These are phyloP conservation scores for Bombycilla garrulus DNA, from an alignment of 2,113 vertebrate species.

Conservation along the genomic window DNA sequence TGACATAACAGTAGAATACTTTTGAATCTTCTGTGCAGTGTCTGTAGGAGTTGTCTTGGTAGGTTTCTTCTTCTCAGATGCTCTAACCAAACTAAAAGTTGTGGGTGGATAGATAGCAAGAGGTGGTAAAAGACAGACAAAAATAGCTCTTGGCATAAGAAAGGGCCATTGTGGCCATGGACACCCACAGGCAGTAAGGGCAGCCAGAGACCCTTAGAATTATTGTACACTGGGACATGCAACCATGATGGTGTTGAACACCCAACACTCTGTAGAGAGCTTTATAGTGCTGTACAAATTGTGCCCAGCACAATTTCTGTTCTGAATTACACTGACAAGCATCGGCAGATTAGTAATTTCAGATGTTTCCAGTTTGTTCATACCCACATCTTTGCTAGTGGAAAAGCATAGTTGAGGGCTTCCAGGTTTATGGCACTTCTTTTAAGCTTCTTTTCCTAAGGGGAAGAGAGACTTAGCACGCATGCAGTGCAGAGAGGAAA, in stretches of 20 bases:
- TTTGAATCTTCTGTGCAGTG: neutral
- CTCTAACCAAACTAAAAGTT: neutral
- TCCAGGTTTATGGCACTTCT: neutral
- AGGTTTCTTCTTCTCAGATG: neutral
- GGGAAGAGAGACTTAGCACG: neutral
- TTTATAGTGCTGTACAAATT: neutral
- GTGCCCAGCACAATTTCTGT: neutral
- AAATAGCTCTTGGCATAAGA: neutral
- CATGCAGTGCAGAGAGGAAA: neutral
- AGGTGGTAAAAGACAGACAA: neutral
- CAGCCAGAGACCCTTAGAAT: neutral
- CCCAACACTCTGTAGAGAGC: neutral
- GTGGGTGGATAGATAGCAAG: neutral
- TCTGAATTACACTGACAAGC: neutral
- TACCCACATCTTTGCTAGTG: neutral
- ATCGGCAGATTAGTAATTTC: neutral
- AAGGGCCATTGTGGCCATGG: accelerated
- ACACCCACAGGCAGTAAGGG: too few relatives aligned
- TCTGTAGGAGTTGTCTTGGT: neutral
- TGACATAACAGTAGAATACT: neutral
- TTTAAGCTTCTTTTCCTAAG: neutral
- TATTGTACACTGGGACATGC: neutral
- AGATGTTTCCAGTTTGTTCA: neutral
- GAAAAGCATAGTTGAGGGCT: neutral
- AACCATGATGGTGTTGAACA: neutral